Base-by-base conservation (phyloP, 1,140 invertebrate genomes). In the Frieseomelitta varia region DNA sequence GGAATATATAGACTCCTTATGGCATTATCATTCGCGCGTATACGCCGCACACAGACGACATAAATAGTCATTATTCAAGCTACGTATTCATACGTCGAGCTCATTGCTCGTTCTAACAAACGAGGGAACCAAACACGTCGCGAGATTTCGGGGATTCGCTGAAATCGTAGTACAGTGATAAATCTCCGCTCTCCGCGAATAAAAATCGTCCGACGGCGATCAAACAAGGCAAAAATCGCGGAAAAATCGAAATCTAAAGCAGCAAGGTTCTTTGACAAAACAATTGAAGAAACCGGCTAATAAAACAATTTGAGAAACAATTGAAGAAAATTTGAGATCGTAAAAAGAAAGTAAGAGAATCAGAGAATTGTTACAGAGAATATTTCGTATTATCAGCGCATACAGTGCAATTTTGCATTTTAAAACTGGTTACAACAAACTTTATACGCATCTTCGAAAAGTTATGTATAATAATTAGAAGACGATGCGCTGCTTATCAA, bases 11-110 rank as follows among this genome's bases (percentile, higher is more conserved):
- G 12, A 19, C 71, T 82, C 72, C 72, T 82, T 82, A 77, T 6
- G 61, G 53, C 47, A 68, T 75, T 82, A 80, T 80, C 56, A 21
- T 8, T 11, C 24, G n/a, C 67, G n/a, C 47, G 21, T 24, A 47
- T 63, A 53, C 34, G 61, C 30, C 21, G 24, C n/a, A 34, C n/a
- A 34, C 30, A 73, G 27, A 53, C 63, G 73, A 77, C 73, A 69
- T 82, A 82, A 82, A 82, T 82, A 82, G 80, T 58, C 30, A 76
- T 81, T 81, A 75, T 82, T 82, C 80, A 56, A 76, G 34, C 14
- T n/a, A 63, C 51, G 72, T 63, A 75, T 56, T 75, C 63, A 68
- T 68, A 67, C 72, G 71, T 76, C 47, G 58, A 34, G 58, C 27
- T 67, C 71, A 74, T 67, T 75, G 80, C 73, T 56, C 56, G 51